phyloP scores from a whole-genome alignment of 2,888 invertebrate species.

The Syrista parreyssii region DNA sequence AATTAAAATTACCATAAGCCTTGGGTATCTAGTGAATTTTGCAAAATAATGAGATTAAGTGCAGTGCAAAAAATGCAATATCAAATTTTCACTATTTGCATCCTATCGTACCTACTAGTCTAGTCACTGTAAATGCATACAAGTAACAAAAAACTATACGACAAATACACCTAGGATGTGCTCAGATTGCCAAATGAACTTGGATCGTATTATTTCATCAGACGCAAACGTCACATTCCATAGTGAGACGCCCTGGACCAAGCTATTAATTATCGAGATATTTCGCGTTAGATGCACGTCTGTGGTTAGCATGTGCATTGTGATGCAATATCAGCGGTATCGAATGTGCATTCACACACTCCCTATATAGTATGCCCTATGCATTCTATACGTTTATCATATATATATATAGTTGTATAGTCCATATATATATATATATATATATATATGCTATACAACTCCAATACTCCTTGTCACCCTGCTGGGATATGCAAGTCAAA shows the following conservation, averaged over 20 bases:
- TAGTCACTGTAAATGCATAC: too few relatives aligned
- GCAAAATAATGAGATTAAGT: too few relatives aligned
- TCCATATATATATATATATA: too few relatives aligned
- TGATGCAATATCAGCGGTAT: conserved; percentile 25
- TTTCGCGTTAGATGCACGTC: conserved; percentile 43
- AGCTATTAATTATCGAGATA: conserved; percentile 57
- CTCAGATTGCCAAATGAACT: conserved; percentile 12
- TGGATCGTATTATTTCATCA: conserved; percentile 11
- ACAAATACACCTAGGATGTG: neutral
- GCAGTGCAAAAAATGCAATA: too few relatives aligned
- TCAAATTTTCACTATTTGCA: too few relatives aligned
- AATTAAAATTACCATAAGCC: neutral
- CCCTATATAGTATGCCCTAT: neutral
- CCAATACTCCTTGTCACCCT: neutral
- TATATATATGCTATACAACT: too few relatives aligned
- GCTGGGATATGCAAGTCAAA: conserved; percentile 27
- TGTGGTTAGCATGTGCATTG: conserved; percentile 27
- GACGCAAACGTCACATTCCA: conserved; percentile 14
- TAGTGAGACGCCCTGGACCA: neutral
- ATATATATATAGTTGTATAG: too few relatives aligned
- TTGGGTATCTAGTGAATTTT: neutral
- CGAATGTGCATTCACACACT: neutral
- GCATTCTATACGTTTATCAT: too few relatives aligned
- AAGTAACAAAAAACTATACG: too few relatives aligned
- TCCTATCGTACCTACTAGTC: too few relatives aligned